Base-by-base conservation (phyloP, 2,888 invertebrate genomes). In the Drosophila antonietae region DNA sequence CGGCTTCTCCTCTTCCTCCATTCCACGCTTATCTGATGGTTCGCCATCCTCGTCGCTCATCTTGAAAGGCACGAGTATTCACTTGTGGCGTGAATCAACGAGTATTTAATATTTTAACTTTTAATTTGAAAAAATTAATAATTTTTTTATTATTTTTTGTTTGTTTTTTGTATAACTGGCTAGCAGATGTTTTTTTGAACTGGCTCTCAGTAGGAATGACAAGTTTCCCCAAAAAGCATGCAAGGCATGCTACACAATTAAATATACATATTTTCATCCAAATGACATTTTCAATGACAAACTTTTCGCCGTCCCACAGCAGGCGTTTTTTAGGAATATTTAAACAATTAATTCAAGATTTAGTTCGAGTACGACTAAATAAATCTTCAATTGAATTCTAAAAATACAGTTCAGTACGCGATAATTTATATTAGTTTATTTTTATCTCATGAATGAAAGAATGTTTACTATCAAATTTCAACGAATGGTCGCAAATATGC, bases 171-270 rank as follows among this genome's bases (percentile, higher is more conserved):
- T 52, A 52, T n/a, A 2, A 39, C 51, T 28, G 43, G 1, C 47
- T 28, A 55, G 64, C 72, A 35, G 46, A 43, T 58, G 23, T 53
- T 69, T 66, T 74, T 60, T 28, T 39, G 31, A 10, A 33, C 9
- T 44, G 44, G 46, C 23, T 49, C 60, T 9, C 43, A 31, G 2
- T 39, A 47, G 23, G 4, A 47, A 43, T 56, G 33, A 46, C 46
- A 52, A 46, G 41, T 33, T 23, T 1, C 15, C 9, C 35, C 12
- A 44, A 2, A 46, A 14, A 46, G 3, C 35, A 47, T 9, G 55
- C 77, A 57, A 33, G 47, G 72, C 77, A 47, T 76, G 46, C 73
- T 74, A 52, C 12, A 20, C 10, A 28, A 28, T 15, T 41, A 28
- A 23, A 23, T 23, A 23, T 23, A 23, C 6, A 28, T 6, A 28